Conservation (phyloP, 2,113 vertebrate genomes). For the Nibea albiflora region DNA sequence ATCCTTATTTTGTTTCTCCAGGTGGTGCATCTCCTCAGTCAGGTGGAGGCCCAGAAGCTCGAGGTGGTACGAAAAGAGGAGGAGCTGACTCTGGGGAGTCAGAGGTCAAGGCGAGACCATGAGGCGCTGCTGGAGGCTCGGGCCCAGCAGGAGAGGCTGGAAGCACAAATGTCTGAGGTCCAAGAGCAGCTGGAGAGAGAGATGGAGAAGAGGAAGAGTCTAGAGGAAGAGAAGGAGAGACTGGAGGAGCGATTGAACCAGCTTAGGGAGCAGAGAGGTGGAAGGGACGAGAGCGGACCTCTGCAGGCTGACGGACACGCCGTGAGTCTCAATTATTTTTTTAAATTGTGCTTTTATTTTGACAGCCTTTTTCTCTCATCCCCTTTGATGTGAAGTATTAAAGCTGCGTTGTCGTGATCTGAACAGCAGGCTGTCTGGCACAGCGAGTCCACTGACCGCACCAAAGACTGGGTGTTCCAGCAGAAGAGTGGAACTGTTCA, state of each 20-base stretch:
- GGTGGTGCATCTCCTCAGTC: constrained; percentile 88
- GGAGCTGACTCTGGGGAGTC: constrained; percentile 84
- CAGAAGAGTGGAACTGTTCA: constrained; percentile 84
- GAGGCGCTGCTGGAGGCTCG: constrained; percentile 85
- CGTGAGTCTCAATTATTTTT: constrained; percentile 55
- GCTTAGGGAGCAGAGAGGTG: constrained; percentile 72
- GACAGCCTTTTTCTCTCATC: too few relatives aligned
- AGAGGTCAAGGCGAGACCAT: constrained; percentile 84
- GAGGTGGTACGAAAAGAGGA: constrained; percentile 90
- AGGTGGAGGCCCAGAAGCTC: constrained; percentile 89
- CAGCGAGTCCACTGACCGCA: constrained; percentile 78
- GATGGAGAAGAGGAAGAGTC: constrained; percentile 79
- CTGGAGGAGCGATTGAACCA: constrained; percentile 85
- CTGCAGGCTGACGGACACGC: constrained; percentile 31
- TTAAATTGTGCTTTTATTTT: background rate
- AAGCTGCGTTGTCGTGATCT: background rate
- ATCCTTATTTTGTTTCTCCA: constrained; percentile 2
- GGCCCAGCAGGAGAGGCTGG: constrained; percentile 80
- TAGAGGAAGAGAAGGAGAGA: constrained; percentile 86
- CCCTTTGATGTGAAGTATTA: background rate
- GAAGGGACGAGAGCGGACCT: constrained; percentile 49
- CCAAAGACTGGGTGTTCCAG: constrained; percentile 90
- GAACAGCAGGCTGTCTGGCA: constrained; percentile 28
- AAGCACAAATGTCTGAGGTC: constrained; percentile 82
- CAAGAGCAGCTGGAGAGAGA: constrained; percentile 87